These are phyloP conservation scores for Pseudomyrmex dendroicus DNA, from an alignment of 1,140 invertebrate genomes.

Conservation along the genomic window DNA sequence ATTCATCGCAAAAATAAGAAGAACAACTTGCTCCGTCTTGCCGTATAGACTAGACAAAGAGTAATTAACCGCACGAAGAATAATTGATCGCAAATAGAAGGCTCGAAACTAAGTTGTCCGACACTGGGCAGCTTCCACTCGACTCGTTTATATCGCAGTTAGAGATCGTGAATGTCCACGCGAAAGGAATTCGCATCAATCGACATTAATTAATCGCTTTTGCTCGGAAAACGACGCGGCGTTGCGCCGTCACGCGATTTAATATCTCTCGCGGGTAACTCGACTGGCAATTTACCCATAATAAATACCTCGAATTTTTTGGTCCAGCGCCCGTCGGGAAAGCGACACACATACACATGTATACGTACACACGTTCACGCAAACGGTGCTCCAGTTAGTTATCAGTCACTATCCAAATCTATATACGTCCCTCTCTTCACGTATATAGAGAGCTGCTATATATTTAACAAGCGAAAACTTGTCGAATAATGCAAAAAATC, in stretches of 20 bases:
- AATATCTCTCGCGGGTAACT: slow-evolving; percentile 47
- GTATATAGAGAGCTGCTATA: background rate
- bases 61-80: slow-evolving; percentile 53
- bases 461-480: slow-evolving; percentile 35
- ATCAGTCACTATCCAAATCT: slow-evolving; percentile 2
- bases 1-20: slow-evolving; percentile 39
- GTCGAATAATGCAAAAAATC: slow-evolving; percentile 11
- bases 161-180: slow-evolving; percentile 37
- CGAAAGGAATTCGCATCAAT: slow-evolving; percentile 46
- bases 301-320: slow-evolving; percentile 55
- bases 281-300: slow-evolving; percentile 39
- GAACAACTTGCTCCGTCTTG: slow-evolving; percentile 38
- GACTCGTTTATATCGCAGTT: slow-evolving; percentile 11
- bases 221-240: background rate
- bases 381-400: slow-evolving; percentile 15
- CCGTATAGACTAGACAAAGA: slow-evolving; percentile 50
- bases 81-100: slow-evolving; percentile 62
- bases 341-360: background rate
- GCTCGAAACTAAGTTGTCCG: slow-evolving; percentile 40
- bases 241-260: slow-evolving; percentile 33
- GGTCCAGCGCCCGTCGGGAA: background rate
- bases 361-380: background rate
- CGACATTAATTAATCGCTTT: slow-evolving; percentile 55
- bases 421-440: background rate
- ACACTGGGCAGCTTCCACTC: slow-evolving; percentile 15